Evolutionary conservation across 2,888 invertebrate genomes (phyloP).

Genomic region (Kryphioiulus occultus): DNA sequence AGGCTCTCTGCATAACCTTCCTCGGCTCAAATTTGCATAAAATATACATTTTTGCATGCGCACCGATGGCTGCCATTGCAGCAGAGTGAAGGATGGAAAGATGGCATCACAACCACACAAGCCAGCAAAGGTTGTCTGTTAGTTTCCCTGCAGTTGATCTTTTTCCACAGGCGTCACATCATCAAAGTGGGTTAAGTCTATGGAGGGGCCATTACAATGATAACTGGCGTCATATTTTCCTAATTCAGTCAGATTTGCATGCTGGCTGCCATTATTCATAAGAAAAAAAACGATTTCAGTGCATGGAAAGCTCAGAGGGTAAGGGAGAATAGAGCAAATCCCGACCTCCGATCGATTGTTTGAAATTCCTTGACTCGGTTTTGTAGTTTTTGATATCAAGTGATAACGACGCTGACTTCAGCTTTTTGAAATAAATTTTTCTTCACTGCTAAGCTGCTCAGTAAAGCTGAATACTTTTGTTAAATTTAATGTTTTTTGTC

Average conservation of each 20-base stretch:
- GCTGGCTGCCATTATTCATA: constrained; percentile 23
- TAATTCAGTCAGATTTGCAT: constrained; percentile 10
- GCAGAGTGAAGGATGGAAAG: not conserved
- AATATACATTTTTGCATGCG: constrained; percentile 16
- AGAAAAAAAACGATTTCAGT: not conserved
- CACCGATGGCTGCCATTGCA: not conserved
- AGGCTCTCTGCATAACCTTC: not conserved
- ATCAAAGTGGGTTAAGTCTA: constrained; percentile 23
- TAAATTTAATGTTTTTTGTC: too few species aligned
- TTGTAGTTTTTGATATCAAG: constrained; percentile 6
- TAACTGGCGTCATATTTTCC: constrained; percentile 17
- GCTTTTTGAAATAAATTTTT: not conserved
- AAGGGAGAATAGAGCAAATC: not conserved
- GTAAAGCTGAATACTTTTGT: not conserved
- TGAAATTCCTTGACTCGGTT: constrained; percentile 23
- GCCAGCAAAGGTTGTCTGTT: not conserved
- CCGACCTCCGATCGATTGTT: not conserved
- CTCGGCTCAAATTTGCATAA: not conserved
- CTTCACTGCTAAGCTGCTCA: not conserved
- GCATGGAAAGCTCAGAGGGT: not conserved
- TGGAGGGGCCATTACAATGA: constrained; percentile 23
- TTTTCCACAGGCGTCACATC: constrained; percentile 8
- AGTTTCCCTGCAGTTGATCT: not conserved
- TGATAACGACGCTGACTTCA: not conserved
- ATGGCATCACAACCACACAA: not conserved